Evolutionary conservation across 2,888 invertebrate genomes (phyloP).

Genomic region (Parnassius orleans): DNA sequence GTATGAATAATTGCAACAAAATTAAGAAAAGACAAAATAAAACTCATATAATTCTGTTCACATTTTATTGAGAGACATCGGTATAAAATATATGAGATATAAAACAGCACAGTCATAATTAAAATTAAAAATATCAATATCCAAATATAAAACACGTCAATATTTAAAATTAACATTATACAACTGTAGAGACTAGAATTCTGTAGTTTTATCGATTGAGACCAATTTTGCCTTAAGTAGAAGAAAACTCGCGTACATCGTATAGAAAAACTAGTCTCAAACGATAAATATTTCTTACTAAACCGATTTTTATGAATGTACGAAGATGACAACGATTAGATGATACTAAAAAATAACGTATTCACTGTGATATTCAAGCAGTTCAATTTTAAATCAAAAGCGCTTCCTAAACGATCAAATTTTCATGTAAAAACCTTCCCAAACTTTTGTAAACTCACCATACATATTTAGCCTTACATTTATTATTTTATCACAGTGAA

Average conservation of each 20-base stretch:
- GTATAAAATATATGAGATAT: constrained; percentile 81
- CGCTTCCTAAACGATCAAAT: constrained; percentile 8
- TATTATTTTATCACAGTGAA: constrained; percentile 66
- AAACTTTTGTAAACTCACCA: constrained; percentile 24
- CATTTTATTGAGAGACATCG: constrained; percentile 79
- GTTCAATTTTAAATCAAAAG: constrained; percentile 17
- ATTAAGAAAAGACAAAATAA: constrained; percentile 17
- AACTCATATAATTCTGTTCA: constrained; percentile 50
- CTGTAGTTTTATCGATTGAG: constrained; percentile 18
- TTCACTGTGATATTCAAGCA: constrained; percentile 27
- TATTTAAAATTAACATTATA: constrained; percentile 41
- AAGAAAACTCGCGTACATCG: not conserved
- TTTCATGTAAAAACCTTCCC: constrained; percentile 19
- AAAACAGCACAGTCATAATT: constrained; percentile 78
- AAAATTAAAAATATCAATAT: constrained; percentile 71
- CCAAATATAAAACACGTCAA: constrained; percentile 58
- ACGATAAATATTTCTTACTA: constrained; percentile 1
- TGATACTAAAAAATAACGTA: constrained; percentile 19
- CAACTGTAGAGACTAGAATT: constrained; percentile 31
- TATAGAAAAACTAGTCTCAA: constrained; percentile 2
- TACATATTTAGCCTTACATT: constrained; percentile 32
- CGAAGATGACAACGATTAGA: constrained; percentile 8
- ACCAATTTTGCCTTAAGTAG: constrained; percentile 12
- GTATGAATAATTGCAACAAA: too few species aligned
- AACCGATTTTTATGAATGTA: constrained; percentile 8